Evolutionary conservation across 2,888 invertebrate species (phyloP).

Genomic region (Aplocera efformata): DNA sequence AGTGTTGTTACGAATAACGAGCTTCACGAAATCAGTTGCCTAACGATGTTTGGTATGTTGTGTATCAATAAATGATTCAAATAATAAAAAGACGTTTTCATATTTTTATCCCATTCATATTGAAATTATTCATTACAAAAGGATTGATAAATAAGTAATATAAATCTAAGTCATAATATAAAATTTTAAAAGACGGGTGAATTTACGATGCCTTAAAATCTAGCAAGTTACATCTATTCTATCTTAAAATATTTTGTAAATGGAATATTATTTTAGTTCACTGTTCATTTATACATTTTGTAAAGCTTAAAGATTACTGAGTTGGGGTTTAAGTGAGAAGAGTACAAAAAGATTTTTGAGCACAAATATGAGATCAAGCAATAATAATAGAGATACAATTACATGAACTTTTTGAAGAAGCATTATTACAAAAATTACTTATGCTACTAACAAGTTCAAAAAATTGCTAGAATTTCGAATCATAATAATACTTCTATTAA

Average conservation of each 20-base stretch:
- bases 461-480: slow-evolving; percentile 4
- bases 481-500: slow-evolving; percentile 15
- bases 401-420: slow-evolving; percentile 11
- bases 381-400: slow-evolving; percentile 14
- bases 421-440: slow-evolving; percentile 1
- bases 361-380: slow-evolving; percentile 51
- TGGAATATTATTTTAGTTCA: slow-evolving; percentile 66
- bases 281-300: slow-evolving; percentile 26
- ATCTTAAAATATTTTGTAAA: slow-evolving; percentile 75
- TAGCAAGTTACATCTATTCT: slow-evolving; percentile 65
- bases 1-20: slow-evolving; percentile 10
- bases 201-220: slow-evolving; percentile 72
- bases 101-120: slow-evolving; percentile 70
- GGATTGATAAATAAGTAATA: slow-evolving; percentile 80
- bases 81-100: slow-evolving; percentile 48
- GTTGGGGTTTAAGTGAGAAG: slow-evolving; percentile 15
- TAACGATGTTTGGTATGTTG: slow-evolving; percentile 39
- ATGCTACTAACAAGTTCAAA: background rate
- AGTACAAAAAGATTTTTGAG: slow-evolving; percentile 35
- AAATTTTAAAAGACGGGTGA: slow-evolving; percentile 80
- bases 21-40: slow-evolving; percentile 28
- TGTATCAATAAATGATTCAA: slow-evolving; percentile 52
- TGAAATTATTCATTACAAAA: slow-evolving; percentile 73
- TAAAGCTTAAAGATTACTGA: slow-evolving; percentile 16
- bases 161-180: slow-evolving; percentile 77